Conservation (phyloP, 2,797 vertebrate genomes). For the Aeoliscus strigatus region DNA sequence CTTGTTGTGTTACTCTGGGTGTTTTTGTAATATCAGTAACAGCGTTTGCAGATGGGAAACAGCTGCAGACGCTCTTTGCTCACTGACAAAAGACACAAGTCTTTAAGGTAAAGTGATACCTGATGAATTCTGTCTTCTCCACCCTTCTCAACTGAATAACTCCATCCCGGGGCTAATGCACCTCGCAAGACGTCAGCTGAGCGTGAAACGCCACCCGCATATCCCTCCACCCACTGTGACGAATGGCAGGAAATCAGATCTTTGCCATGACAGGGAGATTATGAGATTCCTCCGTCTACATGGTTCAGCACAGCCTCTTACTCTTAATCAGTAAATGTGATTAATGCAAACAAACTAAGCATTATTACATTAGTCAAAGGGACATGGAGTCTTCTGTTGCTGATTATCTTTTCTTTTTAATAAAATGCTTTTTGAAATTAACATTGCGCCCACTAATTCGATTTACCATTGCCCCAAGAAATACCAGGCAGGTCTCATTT, state of each 20-base stretch:
- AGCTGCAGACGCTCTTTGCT: no score
- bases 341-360: constrained; percentile 75
- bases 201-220: constrained; percentile 34
- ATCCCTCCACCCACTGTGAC: constrained; percentile 57
- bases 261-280: constrained; percentile 68
- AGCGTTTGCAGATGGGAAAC: no score
- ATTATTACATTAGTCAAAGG: constrained; percentile 75
- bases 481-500: constrained; percentile 65
- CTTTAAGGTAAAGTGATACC: constrained; percentile 48
- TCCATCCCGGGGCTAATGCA: constrained; percentile 39
- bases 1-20: no score
- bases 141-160: constrained; percentile 39
- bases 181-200: constrained; percentile 32
- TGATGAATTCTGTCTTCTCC: constrained; percentile 11
- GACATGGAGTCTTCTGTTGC: constrained; percentile 70
- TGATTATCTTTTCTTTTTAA: constrained; percentile 73
- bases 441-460: constrained; percentile 71
- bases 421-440: constrained; percentile 78
- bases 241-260: constrained; percentile 71
- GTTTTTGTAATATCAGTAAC: no score
- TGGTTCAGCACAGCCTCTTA: constrained; percentile 57
- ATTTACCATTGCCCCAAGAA: constrained; percentile 67
- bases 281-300: constrained; percentile 69
- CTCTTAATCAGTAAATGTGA: constrained; percentile 70
- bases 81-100: no score